phyloP scores from a whole-genome alignment of 2,888 invertebrate genomes.

The Atrina japonica region DNA sequence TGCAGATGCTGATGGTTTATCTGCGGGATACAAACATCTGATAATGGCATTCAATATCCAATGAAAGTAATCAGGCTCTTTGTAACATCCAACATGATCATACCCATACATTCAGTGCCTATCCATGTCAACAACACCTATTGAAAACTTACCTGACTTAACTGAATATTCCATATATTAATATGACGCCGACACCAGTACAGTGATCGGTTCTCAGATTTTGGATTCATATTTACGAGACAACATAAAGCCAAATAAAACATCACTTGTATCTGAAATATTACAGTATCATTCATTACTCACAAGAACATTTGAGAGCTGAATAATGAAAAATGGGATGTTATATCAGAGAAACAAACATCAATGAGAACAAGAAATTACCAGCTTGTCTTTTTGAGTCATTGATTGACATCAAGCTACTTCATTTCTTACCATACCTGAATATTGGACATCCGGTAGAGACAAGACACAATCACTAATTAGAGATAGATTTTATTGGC shows the following conservation, averaged over 20 bases:
- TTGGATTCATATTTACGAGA: background rate
- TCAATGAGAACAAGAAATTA: background rate
- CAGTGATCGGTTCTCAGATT: background rate
- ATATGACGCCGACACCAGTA: constrained; percentile 1
- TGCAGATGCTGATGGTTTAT: no score
- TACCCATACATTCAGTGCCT: no score
- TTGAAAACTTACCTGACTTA: no score
- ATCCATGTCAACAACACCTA: no score
- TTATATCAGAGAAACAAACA: constrained; percentile 16
- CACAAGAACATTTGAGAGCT: background rate
- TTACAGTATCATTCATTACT: background rate
- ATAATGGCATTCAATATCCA: no score
- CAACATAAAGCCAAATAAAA: background rate
- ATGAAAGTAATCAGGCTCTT: no score
- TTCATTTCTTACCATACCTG: constrained; percentile 15
- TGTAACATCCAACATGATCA: no score
- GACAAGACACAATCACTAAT: constrained; percentile 17
- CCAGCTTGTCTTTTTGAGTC: constrained; percentile 11
- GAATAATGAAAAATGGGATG: constrained; percentile 14
- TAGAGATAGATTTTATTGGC: no score
- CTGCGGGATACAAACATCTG: no score
- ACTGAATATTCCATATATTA: no score
- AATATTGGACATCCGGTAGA: constrained; percentile 33
- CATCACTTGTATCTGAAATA: background rate
- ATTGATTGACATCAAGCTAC: constrained; percentile 7